These are phyloP conservation scores for Hemicrepidius hirtus DNA, from an alignment of 2,888 invertebrate species.

Conservation along the genomic window DNA sequence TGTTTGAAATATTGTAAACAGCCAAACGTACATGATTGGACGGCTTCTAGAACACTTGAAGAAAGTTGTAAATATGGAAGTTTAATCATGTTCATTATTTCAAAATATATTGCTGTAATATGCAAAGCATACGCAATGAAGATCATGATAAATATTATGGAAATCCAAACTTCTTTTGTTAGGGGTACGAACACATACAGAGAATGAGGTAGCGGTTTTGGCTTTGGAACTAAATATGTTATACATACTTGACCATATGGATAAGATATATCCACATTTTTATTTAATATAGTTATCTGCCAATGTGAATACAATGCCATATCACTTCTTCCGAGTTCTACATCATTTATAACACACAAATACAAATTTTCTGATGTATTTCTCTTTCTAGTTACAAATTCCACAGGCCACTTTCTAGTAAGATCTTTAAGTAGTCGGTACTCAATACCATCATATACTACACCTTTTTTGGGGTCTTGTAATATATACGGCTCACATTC, in stretches of 20 bases:
- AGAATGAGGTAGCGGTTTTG: conserved; percentile 32
- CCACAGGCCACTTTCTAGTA: conserved; percentile 8
- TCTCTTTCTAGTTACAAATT: conserved; percentile 17
- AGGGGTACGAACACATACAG: conserved; percentile 43
- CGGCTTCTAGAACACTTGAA: conserved; percentile 6
- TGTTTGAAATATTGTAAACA: conserved; percentile 5
- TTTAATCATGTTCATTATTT: neutral
- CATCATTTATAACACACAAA: neutral
- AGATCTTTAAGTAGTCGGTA: conserved; percentile 29
- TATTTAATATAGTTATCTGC: neutral
- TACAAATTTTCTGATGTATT: too few relatives aligned
- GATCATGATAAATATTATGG: conserved; percentile 19
- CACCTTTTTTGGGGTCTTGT: conserved; percentile 3
- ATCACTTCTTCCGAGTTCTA: conserved; percentile 12
- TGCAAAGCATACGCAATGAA: neutral
- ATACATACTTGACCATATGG: conserved; percentile 53
- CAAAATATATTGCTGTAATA: neutral
- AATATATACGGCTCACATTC: conserved; percentile 25
- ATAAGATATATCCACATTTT: conserved; percentile 7
- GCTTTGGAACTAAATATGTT: conserved; percentile 57
- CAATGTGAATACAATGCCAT: conserved; percentile 25
- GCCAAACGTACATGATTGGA: conserved; percentile 21
- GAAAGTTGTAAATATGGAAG: conserved; percentile 26
- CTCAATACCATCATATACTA: conserved; percentile 41
- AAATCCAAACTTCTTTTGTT: conserved; percentile 29